These are phyloP conservation scores for Acrobasis suavella DNA, from an alignment of 2,888 invertebrate genomes.

Conservation along the genomic window DNA sequence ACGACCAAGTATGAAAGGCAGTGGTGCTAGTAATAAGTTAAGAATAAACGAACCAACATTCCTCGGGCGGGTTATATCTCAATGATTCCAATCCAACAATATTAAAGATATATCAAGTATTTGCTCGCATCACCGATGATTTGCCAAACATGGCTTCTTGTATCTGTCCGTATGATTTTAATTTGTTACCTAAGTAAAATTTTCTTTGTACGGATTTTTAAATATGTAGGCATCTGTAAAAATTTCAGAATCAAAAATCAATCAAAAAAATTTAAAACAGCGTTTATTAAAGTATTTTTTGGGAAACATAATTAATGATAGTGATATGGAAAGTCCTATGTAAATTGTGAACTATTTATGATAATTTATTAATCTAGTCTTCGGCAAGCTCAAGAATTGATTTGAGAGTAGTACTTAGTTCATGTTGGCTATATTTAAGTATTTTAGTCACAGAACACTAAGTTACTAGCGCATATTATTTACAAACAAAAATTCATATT, in stretches of 20 bases:
- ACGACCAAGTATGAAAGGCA: slow-evolving; percentile 47
- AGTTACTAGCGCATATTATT: slow-evolving; percentile 1
- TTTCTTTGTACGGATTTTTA: no score
- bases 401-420: slow-evolving; percentile 38
- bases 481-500: not conserved
- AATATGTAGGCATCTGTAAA: no score
- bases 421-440: not conserved
- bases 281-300: not conserved
- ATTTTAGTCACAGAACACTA: not conserved
- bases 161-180: not conserved
- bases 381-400: slow-evolving; percentile 68
- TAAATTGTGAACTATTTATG: slow-evolving; percentile 40
- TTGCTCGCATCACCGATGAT: not conserved
- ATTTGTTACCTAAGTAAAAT: no score
- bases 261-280: not conserved
- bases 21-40: slow-evolving; percentile 64
- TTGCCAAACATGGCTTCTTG: not conserved
- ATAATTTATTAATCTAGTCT: slow-evolving; percentile 73
- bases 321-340: not conserved
- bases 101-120: not conserved
- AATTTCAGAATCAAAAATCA: not conserved
- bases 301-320: not conserved
- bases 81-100: not conserved
- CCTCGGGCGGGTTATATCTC: slow-evolving; percentile 40
- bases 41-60: slow-evolving; percentile 54